A percentile compares a stretch with the other conserved stretches of the same genome.
Evolutionary conservation across 2,113 vertebrate species (phyloP).

Genomic region (Pteropus alecto): DNA sequence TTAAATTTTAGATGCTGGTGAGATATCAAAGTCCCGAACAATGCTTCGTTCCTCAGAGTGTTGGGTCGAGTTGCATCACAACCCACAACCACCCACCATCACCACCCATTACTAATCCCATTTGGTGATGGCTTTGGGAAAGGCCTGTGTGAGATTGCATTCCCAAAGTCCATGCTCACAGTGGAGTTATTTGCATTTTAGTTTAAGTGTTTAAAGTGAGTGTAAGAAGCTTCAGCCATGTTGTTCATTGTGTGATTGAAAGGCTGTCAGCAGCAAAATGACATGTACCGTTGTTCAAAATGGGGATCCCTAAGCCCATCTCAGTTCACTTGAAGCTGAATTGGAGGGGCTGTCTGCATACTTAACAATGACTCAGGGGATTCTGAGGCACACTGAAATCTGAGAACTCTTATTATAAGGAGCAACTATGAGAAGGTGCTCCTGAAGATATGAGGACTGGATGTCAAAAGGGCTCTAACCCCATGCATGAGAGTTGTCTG

Average conservation of each 20-base stretch:
- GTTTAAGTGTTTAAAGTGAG: slow-evolving; percentile 5
- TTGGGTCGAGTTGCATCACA: background rate
- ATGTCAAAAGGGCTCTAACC: background rate
- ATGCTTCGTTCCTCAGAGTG: background rate
- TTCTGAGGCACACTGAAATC: background rate
- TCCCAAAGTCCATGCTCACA: background rate
- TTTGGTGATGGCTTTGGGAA: background rate
- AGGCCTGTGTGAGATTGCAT: background rate
- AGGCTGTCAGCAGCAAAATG: background rate
- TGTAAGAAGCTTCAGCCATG: background rate
- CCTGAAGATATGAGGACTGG: background rate
- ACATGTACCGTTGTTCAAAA: background rate
- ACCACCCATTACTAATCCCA: background rate
- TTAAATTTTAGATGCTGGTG: background rate
- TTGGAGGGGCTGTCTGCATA: background rate
- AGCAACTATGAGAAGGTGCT: background rate
- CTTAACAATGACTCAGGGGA: background rate
- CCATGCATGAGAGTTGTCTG: background rate
- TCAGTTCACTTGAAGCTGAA: background rate
- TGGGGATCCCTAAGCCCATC: background rate
- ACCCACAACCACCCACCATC: background rate
- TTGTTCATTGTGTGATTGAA: background rate
- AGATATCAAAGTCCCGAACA: background rate
- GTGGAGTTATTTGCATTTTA: background rate
- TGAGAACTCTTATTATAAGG: background rate